Evolutionary conservation across 2,797 vertebrate genomes (phyloP), one percentile per base, ranked within the genome.

Genomic region (Knipowitschia caucasica): DNA sequence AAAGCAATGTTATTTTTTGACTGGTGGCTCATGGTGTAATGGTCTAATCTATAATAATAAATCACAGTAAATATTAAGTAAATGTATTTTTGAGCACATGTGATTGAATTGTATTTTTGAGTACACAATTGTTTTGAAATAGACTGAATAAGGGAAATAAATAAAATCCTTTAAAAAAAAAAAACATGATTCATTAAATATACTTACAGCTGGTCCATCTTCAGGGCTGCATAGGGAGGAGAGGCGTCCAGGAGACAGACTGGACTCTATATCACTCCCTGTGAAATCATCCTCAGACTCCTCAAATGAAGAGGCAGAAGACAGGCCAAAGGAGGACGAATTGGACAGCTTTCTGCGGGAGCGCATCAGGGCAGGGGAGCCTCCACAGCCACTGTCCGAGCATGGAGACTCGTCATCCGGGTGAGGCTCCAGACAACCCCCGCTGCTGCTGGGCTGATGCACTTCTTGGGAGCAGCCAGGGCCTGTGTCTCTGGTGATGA

Each of bases 291-390:
- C 93, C 73, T 95, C 94, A 0, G 93, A 94, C 67, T 95, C 94
- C 64, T 95, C 93, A 54, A 95, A 95, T 34, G 94, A 95, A 2
- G 94, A 95, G 31, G 92, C 91, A 1, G 93, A 94, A 8, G 93
- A 95, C 53, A 94, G 85, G 49, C 92, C 88, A 1, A 90, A 78
- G n/a, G 90, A 91, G 5, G 91, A 92, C 0, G 89, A 92, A 71
- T 87, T 92, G 69, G 92, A 93, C 27, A 93, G 85, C 67, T 93
- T 93, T 59, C 92, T 86, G 4, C 68, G 82, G 1, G 84, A 84
- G 1, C 89, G 82, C 46, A 84, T 89, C 12, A 89, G 83, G 2
- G 85, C 81, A 0, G 91, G 92, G 30, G 92, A 93, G 9, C 91
- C 91, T 2, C 92, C 92, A 21, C 92, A 94, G 34, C 91, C 89